Evolutionary conservation across 2,888 invertebrate species (phyloP).

Genomic region (Bruchidius siliquastri): DNA sequence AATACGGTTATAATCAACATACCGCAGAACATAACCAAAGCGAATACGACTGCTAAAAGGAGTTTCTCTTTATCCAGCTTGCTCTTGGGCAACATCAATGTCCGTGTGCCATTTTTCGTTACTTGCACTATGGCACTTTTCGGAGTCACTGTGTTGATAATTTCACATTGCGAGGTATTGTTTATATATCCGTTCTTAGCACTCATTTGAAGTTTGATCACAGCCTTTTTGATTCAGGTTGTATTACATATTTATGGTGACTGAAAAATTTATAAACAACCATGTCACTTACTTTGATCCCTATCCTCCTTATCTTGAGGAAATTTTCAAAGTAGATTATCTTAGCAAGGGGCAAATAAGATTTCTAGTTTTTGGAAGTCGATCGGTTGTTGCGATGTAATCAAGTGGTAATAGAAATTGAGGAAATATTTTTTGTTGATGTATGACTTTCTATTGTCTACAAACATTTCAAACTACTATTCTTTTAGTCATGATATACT

Average conservation of each 20-base stretch:
- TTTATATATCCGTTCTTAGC: neutral
- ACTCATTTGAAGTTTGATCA: neutral
- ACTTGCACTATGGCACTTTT: slow-evolving; percentile 39
- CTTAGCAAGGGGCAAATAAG: too few relatives aligned
- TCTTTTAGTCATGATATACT: too few relatives aligned
- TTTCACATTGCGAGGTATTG: neutral
- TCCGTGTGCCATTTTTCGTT: slow-evolving; percentile 39
- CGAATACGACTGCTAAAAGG: slow-evolving; percentile 37
- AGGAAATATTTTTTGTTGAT: too few relatives aligned
- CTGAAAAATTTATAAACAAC: too few relatives aligned
- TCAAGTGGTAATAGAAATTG: too few relatives aligned
- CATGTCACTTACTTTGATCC: too few relatives aligned
- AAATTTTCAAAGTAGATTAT: too few relatives aligned
- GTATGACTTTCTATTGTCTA: too few relatives aligned
- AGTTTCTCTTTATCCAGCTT: slow-evolving; percentile 36
- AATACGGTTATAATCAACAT: slow-evolving; percentile 36
- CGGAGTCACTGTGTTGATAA: slow-evolving; percentile 5
- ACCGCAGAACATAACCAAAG: slow-evolving; percentile 36
- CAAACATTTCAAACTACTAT: too few relatives aligned
- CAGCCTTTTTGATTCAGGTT: neutral
- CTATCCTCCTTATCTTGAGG: too few relatives aligned
- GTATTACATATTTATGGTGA: neutral
- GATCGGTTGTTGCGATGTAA: too few relatives aligned
- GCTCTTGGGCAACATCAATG: slow-evolving; percentile 36
- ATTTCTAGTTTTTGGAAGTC: too few relatives aligned